Evolutionary conservation across 1,140 invertebrate species (phyloP).

Genomic region (Teleopsis dalmanni): DNA sequence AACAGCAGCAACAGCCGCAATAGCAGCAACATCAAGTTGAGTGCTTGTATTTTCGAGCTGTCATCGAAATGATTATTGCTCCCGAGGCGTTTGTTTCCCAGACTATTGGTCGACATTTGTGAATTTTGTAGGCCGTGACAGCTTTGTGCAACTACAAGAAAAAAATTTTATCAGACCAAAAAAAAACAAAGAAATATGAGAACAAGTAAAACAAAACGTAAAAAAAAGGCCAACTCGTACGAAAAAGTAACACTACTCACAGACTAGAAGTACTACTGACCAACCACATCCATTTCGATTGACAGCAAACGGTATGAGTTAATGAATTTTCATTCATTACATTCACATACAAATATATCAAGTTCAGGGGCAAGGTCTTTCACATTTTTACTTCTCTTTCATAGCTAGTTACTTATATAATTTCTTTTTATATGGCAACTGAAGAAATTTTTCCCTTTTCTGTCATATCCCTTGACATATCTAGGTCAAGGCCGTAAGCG

Average conservation of each 20-base stretch:
- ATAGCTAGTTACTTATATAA: neutral
- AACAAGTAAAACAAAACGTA: neutral
- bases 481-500: neutral
- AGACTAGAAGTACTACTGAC: neutral
- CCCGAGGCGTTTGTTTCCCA: slow-evolving; percentile 3
- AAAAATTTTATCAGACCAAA: too few relatives aligned
- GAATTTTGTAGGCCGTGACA: too few relatives aligned
- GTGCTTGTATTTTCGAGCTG: slow-evolving; percentile 2
- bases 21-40: too few relatives aligned
- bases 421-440: too few relatives aligned
- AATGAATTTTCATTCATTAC: neutral
- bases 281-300: neutral
- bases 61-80: slow-evolving; percentile 4
- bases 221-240: neutral
- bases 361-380: slow-evolving; percentile 11
- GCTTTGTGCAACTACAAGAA: too few relatives aligned
- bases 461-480: neutral
- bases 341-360: neutral
- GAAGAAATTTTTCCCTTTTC: neutral
- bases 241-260: neutral
- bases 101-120: too few relatives aligned
- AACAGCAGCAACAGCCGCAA: too few relatives aligned
- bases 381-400: neutral
- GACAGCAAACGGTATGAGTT: neutral
- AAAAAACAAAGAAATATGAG: too few relatives aligned